Conservation (phyloP, 2,797 vertebrate species). For the Potorous gilbertii region DNA sequence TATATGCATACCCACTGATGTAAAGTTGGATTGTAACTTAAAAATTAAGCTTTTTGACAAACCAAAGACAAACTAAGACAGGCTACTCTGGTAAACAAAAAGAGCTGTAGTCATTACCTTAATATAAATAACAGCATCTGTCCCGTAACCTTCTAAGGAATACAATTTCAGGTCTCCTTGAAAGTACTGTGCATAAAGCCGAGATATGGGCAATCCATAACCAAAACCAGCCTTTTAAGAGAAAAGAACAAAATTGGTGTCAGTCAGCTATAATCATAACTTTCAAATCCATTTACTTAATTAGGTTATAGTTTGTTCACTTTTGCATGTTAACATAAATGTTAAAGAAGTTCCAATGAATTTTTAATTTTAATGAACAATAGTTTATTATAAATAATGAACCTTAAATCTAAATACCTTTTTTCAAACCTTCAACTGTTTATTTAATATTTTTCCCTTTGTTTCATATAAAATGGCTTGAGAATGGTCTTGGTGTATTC, state of each 20-base stretch:
- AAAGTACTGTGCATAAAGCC: slow-evolving; percentile 97
- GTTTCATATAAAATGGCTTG: slow-evolving; percentile 16
- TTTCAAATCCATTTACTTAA: neutral
- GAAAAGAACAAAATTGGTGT: slow-evolving; percentile 50
- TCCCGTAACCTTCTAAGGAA: slow-evolving; percentile 97
- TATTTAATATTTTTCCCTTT: slow-evolving; percentile 14
- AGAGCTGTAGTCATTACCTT: slow-evolving; percentile 86
- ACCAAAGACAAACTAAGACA: slow-evolving; percentile 38
- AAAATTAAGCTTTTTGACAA: slow-evolving; percentile 32
- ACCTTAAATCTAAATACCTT: neutral
- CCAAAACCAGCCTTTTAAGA: slow-evolving; percentile 95
- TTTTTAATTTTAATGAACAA: neutral
- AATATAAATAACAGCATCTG: slow-evolving; percentile 96
- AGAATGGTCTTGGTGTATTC: neutral
- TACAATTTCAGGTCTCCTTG: slow-evolving; percentile 98
- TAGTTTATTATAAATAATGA: neutral
- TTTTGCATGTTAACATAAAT: neutral
- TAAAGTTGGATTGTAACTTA: slow-evolving; percentile 38
- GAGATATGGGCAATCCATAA: slow-evolving; percentile 96
- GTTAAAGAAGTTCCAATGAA: neutral
- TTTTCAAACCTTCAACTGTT: neutral
- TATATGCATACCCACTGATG: neutral
- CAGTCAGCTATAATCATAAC: neutral
- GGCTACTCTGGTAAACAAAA: slow-evolving; percentile 3
- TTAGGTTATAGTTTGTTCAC: neutral